These are phyloP conservation scores for Damaliscus lunatus DNA, from an alignment of 2,113 vertebrate genomes.

Conservation along the genomic window DNA sequence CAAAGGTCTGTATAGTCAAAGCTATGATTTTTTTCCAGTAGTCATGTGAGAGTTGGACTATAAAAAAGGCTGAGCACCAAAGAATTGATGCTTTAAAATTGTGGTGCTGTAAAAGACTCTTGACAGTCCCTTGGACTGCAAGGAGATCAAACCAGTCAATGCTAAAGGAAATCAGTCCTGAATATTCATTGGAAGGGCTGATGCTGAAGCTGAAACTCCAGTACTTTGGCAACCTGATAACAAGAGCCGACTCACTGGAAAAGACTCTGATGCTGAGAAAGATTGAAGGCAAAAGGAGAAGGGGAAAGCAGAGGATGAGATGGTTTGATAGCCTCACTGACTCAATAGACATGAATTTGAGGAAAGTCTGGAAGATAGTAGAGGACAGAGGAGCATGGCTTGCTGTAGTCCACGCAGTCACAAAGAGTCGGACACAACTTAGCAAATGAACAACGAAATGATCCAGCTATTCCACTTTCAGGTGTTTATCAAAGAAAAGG, in stretches of 20 bases:
- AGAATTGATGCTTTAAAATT: background rate
- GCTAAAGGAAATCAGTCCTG: background rate
- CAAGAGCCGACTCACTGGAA: background rate
- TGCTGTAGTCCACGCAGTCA: background rate
- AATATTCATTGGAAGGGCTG: background rate
- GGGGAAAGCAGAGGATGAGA: background rate
- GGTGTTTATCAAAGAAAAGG: background rate
- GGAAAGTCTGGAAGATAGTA: background rate
- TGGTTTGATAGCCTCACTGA: background rate
- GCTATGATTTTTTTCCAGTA: background rate
- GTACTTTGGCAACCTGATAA: background rate
- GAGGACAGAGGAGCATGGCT: background rate
- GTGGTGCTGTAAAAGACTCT: background rate
- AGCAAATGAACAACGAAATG: background rate
- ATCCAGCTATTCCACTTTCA: background rate
- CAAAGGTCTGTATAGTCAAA: background rate
- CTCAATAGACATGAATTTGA: background rate
- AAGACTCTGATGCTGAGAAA: background rate
- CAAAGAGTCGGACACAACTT: rapidly evolving
- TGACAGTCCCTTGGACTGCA: background rate
- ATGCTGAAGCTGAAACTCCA: background rate
- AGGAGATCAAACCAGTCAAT: background rate
- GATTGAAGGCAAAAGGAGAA: background rate
- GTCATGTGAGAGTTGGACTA: background rate
- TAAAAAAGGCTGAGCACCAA: background rate